phyloP scores from a whole-genome alignment of 1,140 invertebrate species.

The Drosophila setifemur region DNA sequence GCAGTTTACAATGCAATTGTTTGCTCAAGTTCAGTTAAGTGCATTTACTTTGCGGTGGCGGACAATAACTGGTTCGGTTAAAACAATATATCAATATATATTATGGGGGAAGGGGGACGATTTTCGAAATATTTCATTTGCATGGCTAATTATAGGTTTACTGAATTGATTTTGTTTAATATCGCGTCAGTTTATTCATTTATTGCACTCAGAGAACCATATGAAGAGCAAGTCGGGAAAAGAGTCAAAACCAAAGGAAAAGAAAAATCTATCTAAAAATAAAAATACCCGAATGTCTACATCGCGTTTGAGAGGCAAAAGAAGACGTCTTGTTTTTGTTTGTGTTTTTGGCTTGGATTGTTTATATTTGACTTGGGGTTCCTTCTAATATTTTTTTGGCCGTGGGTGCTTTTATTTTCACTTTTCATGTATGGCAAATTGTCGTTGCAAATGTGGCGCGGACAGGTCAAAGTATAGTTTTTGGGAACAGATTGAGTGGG shows the following conservation, averaged over 20 bases:
- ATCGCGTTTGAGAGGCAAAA: constrained; percentile 18
- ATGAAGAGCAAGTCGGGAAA: background rate
- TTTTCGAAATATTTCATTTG: too few species aligned
- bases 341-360: background rate
- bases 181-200: constrained; percentile 8
- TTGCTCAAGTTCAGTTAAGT: constrained; percentile 18
- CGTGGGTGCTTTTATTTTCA: constrained; percentile 16
- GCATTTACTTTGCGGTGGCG: constrained; percentile 3
- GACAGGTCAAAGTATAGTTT: constrained; percentile 36
- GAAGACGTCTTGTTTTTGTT: constrained; percentile 28
- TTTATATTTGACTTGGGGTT: constrained; percentile 13
- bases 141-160: constrained; percentile 26
- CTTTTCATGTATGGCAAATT: constrained; percentile 19
- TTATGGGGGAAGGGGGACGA: too few species aligned
- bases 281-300: constrained; percentile 33
- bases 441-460: constrained; percentile 41
- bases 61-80: constrained; percentile 24
- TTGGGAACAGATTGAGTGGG: constrained; percentile 12
- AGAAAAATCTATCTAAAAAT: constrained; percentile 45
- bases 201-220: constrained; percentile 20
- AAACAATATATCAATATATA: constrained; percentile 18
- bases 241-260: constrained; percentile 10
- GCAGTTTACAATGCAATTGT: constrained; percentile 1
- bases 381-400: constrained; percentile 27
- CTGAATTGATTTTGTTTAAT: background rate